Evolutionary conservation across 2,888 invertebrate genomes (phyloP), one percentile per base, ranked within the genome.

Genomic region (Rhopalosiphum nymphaeae): DNA sequence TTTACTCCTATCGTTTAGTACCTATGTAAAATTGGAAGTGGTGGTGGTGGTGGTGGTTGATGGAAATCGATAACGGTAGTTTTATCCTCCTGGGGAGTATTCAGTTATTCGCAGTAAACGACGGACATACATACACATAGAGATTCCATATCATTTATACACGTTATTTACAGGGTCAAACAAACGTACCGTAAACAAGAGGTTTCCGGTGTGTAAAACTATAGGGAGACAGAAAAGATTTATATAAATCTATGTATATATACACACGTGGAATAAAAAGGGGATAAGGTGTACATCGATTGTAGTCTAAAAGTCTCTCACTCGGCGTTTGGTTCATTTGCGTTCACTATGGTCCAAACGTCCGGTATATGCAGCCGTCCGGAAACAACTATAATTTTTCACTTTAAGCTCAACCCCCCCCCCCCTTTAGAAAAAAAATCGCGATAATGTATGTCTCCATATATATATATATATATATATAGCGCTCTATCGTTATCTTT

Each of bases 301-400:
- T 89, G 93, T 93, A 85, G 49, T 89, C 36, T 56, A 44, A 93
- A 92, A 92, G 88, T 92, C 88, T 92, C 61, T 67, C 36, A 44
- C 78, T 56, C 56, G 42, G 29, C 29, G 46, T 94, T 61, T 42
- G 86, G 94, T 90, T 94, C 94, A 94, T 94, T 94, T 90, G 94
- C 94, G 94, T 91, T 94, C 90, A 29, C n/a, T 42, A 36, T 16
- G 1, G 87, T 91, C 92, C 53, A 53, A 36, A 42, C 89, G 78
- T 94, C 93, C 85, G 93, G 93, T 84, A 46, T 57, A 49, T 87
- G 86, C 25, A 26, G 26, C 36, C 36, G 1, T 78, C 57, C 89
- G 90, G 94, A 94, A 94, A 91, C 86, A 53, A 49, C 94, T 49
- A 86, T 94, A 94, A 94, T 94, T 91, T 94, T 94, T 94, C 94